A percentile compares a stretch with the other conserved stretches of the same genome.
Evolutionary conservation across 2,113 vertebrate genomes (phyloP).

Genomic region (Atlantisia rogersi): DNA sequence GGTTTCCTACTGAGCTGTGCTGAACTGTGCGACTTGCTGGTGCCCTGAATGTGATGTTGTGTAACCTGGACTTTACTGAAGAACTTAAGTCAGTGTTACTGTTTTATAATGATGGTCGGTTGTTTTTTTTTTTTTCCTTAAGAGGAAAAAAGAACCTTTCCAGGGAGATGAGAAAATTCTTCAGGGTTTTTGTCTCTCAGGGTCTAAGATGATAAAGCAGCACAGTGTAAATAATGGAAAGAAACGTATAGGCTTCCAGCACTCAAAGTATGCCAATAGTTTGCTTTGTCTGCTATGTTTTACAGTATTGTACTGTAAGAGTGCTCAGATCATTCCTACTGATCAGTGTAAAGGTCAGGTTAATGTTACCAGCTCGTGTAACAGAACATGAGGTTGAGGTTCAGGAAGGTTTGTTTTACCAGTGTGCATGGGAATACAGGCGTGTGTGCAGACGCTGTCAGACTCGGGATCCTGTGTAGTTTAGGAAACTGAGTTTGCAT

Average conservation of each 20-base stretch:
- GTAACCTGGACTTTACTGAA: neutral
- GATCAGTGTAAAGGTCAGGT: neutral
- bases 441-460: neutral
- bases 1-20: neutral
- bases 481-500: conserved; percentile 14
- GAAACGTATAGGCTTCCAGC: neutral
- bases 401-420: neutral
- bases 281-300: neutral
- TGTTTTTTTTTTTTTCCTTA: neutral
- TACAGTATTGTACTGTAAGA: neutral
- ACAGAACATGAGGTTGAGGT: neutral
- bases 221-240: neutral
- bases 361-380: neutral
- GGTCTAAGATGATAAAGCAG: neutral
- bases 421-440: neutral
- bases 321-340: neutral
- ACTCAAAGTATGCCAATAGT: neutral
- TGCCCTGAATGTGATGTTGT: neutral
- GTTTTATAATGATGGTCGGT: neutral
- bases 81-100: neutral
- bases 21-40: neutral
- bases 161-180: neutral
- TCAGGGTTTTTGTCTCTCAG: neutral
- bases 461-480: neutral
- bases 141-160: neutral